Conservation (phyloP, 2,797 vertebrate genomes). For the Peromyscus attwateri region DNA sequence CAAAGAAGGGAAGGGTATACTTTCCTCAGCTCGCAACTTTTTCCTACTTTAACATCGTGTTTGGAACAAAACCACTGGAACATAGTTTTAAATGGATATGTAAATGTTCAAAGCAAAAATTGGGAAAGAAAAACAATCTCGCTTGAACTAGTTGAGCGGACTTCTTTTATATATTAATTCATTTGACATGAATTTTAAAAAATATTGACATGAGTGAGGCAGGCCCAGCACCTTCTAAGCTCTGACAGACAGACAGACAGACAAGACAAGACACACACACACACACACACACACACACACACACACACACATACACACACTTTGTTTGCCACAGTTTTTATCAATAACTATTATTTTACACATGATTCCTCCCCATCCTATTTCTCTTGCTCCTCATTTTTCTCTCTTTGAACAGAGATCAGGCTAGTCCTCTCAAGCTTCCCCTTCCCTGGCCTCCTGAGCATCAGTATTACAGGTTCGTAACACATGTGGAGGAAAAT, state of each 20-base stretch:
- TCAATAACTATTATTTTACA: slow-evolving; percentile 19
- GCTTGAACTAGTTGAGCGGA: background rate
- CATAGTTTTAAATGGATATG: background rate
- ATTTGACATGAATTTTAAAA: background rate
- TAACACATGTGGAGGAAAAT: background rate
- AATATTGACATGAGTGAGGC: background rate
- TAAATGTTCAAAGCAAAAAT: slow-evolving; percentile 22
- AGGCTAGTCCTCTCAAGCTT: background rate
- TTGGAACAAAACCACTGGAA: background rate
- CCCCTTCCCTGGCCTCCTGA: no score
- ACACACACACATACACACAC: no score
- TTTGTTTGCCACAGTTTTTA: background rate
- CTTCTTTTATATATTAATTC: background rate
- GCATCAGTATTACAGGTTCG: background rate
- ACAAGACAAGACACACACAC: background rate
- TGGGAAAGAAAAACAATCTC: background rate
- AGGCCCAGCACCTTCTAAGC: background rate
- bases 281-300: no score
- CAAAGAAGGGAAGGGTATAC: background rate
- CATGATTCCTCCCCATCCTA: background rate
- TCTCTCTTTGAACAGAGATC: background rate
- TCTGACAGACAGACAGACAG: background rate
- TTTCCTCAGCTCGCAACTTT: background rate
- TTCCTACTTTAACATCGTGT: background rate
- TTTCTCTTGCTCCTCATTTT: background rate